phyloP scores from a whole-genome alignment of 2,113 vertebrate genomes.

The Eleginops maclovinus region DNA sequence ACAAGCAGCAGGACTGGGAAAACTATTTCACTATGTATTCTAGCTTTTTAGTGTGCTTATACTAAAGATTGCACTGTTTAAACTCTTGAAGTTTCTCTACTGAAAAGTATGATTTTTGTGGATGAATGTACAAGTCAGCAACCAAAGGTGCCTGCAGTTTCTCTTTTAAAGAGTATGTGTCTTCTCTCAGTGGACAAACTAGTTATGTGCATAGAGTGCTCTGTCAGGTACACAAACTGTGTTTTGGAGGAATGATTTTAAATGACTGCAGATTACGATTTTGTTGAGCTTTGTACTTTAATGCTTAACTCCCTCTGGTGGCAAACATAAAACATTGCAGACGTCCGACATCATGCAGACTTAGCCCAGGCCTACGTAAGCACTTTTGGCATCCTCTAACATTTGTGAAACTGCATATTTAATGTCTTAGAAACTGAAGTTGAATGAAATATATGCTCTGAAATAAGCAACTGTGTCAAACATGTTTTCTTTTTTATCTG shows the following conservation, averaged over 20 bases:
- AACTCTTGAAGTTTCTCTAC: conserved; percentile 51
- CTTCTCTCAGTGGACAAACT: conserved; percentile 34
- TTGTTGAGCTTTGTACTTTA: conserved; percentile 34
- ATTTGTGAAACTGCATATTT: conserved; percentile 30
- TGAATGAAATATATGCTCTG: conserved; percentile 52
- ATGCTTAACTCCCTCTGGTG: conserved; percentile 60
- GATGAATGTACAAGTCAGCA: conserved; percentile 70
- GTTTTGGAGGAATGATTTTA: conserved; percentile 8
- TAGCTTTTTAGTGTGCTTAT: conserved; percentile 50
- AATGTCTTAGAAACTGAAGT: conserved; percentile 20
- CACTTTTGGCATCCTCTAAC: conserved; percentile 43
- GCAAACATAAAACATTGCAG: conserved; percentile 40
- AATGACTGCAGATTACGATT: background rate
- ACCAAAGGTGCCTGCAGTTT: conserved; percentile 71
- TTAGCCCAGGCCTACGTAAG: conserved; percentile 8
- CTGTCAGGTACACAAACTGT: conserved; percentile 6
- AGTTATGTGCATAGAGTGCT: conserved; percentile 14
- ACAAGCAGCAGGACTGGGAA: background rate
- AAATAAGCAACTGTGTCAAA: conserved; percentile 40
- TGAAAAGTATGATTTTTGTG: conserved; percentile 41
- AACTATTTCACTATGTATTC: conserved; percentile 1
- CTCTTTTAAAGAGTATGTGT: conserved; percentile 28
- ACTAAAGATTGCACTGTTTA: conserved; percentile 72
- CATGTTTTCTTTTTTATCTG: background rate
- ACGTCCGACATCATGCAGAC: background rate